A percentile compares a stretch with the other conserved stretches of the same genome.
Evolutionary conservation across 2,888 invertebrate genomes (phyloP).

Genomic region (Helobdella robusta): DNA sequence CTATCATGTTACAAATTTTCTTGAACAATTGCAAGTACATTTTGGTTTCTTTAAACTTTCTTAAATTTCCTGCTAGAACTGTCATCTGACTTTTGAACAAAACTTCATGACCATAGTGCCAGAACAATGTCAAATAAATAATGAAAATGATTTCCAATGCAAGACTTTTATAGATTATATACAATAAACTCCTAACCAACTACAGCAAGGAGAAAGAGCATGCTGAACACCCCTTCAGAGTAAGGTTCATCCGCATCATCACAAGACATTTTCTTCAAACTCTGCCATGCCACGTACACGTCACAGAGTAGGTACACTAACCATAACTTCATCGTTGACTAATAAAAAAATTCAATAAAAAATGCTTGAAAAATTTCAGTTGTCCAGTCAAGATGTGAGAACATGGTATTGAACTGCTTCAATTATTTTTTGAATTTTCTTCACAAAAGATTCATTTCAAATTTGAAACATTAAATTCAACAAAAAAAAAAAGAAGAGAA

Average conservation of each 20-base stretch:
- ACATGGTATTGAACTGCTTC: too few relatives aligned
- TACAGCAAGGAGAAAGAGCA: not conserved
- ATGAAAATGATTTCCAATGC: not conserved
- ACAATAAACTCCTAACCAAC: not conserved
- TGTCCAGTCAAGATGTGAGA: too few relatives aligned
- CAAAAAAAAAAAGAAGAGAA: not conserved
- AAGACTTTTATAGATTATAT: not conserved
- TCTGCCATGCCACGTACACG: conserved; percentile 6
- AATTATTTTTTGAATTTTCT: not conserved
- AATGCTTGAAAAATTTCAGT: too few relatives aligned
- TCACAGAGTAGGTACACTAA: conserved; percentile 12
- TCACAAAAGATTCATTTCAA: not conserved
- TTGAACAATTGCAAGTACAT: too few relatives aligned
- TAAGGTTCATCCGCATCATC: not conserved
- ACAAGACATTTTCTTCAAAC: not conserved
- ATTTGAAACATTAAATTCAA: not conserved
- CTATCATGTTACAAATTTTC: too few relatives aligned
- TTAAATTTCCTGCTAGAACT: not conserved
- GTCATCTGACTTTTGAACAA: not conserved
- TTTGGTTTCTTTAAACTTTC: not conserved
- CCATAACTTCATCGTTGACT: not conserved
- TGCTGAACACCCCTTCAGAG: not conserved
- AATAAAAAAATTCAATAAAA: not conserved
- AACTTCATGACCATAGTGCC: not conserved
- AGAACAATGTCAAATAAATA: too few relatives aligned